phyloP scores from a whole-genome alignment of 2,888 invertebrate genomes.

The Orthosia gracilis region DNA sequence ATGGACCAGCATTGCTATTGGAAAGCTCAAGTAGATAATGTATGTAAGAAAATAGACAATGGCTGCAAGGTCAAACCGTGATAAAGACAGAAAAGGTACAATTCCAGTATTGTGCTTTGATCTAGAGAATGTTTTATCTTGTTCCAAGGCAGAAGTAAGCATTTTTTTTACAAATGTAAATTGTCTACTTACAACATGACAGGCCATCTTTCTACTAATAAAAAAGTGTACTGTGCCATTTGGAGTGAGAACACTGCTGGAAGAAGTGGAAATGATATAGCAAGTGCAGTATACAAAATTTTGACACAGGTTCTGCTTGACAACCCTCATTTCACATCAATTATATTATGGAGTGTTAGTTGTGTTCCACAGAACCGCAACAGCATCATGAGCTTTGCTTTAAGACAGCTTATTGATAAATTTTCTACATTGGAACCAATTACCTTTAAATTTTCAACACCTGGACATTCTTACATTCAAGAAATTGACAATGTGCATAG shows the following conservation, averaged over 20 bases:
- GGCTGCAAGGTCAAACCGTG: slow-evolving; percentile 25
- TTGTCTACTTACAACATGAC: slow-evolving; percentile 65
- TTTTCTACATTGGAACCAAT: slow-evolving; percentile 32
- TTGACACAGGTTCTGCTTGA: slow-evolving; percentile 56
- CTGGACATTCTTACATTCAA: slow-evolving; percentile 28
- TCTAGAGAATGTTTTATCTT: slow-evolving; percentile 62
- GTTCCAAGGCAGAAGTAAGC: slow-evolving; percentile 63
- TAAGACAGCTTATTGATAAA: slow-evolving; percentile 31
- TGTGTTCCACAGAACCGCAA: slow-evolving; percentile 29
- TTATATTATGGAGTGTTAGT: slow-evolving; percentile 28
- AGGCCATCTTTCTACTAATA: slow-evolving; percentile 62
- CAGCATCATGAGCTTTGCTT: slow-evolving; percentile 36
- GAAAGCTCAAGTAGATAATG: too few species aligned
- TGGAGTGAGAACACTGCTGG: slow-evolving; percentile 65
- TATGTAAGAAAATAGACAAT: too few species aligned
- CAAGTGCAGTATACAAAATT: slow-evolving; percentile 60
- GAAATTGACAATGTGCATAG: too few species aligned
- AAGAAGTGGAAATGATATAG: slow-evolving; percentile 62
- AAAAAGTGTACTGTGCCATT: slow-evolving; percentile 66
- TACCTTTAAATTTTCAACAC: slow-evolving; percentile 21
- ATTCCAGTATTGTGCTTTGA: slow-evolving; percentile 49
- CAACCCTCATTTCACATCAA: slow-evolving; percentile 41
- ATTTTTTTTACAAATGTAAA: slow-evolving; percentile 63
- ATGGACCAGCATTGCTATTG: too few species aligned
- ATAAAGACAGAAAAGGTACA: slow-evolving; percentile 29